Base-by-base conservation (phyloP, 2,888 invertebrate species). In the Apocheima hispidaria region DNA sequence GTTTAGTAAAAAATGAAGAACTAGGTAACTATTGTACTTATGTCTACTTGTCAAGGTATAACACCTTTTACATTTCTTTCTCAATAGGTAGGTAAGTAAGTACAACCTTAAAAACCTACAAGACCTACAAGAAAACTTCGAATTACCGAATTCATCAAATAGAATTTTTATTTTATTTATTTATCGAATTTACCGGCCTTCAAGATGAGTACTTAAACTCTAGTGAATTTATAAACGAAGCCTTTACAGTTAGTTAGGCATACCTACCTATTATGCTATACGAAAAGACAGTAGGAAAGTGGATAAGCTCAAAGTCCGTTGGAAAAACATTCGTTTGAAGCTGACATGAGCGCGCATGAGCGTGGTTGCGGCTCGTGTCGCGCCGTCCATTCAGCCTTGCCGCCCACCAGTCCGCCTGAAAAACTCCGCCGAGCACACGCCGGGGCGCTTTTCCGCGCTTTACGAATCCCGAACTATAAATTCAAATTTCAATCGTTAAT, bases 381-480 rank as follows among this genome's bases (percentile, higher is more conserved):
- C 36, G 12, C 63, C 74, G 71, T 79, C 77, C 87, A 87, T 87
- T 88, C 83, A 88, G 78, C 71, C 77, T 75, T 78, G 77, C 75
- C 85, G 75, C 82, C 80, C 85, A 87, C 82, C 90, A 91, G 90
- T 90, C 78, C 79, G 79, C 66, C 84, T 86, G 84, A 82, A 88
- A 85, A 79, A 79, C 75, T 78, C 79, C 70, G 78, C 75, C 69
- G 84, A 76, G 74, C 84, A 86, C 86, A 82, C 90, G 91, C 84
- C 74, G 81, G 79, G 70, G 75, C 81, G 76, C 62, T 79, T 81
- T 80, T 77, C 82, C 84, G 86, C 85, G 83, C 77, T 48, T 71
- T 82, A 75, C 81, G 77, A 79, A 79, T 79, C 80, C 67, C 84
- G 84, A 85, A 87, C 85, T 84, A 81, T 64, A 62, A 59, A 83